phyloP scores from a whole-genome alignment of 2,113 vertebrate genomes.

The Anhinga rufa region DNA sequence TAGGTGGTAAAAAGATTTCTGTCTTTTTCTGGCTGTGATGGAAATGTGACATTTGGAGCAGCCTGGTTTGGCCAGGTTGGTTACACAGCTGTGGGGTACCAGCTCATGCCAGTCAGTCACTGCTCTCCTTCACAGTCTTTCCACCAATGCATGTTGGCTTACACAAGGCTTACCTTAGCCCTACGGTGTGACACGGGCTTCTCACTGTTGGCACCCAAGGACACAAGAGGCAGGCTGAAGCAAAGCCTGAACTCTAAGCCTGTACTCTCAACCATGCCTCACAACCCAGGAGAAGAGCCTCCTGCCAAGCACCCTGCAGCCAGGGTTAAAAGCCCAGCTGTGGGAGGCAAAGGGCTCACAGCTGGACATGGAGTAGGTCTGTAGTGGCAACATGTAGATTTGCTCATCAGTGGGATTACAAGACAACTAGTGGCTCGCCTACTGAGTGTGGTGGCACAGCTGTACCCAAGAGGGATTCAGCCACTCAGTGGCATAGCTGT shows the following conservation, averaged over 20 bases:
- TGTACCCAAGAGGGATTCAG: background rate
- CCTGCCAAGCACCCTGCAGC: background rate
- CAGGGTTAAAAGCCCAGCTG: background rate
- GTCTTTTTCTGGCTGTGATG: background rate
- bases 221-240: background rate
- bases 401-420: background rate
- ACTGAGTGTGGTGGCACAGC: background rate
- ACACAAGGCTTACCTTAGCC: background rate
- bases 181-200: fast-evolving
- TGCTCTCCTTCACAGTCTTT: background rate
- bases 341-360: background rate
- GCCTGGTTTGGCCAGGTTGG: background rate
- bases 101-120: background rate
- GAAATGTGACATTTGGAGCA: background rate
- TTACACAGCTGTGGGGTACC: background rate
- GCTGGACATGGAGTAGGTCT: background rate
- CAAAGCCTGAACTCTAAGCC: background rate
- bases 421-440: background rate
- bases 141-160: background rate
- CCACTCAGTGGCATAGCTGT: background rate
- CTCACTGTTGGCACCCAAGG: fast-evolving
- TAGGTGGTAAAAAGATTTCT: background rate
- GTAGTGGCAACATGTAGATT: background rate
- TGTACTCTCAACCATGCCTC: background rate
- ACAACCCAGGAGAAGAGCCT: background rate